phyloP scores from a whole-genome alignment of 1,140 invertebrate species.

The Macrostomum lignano region DNA sequence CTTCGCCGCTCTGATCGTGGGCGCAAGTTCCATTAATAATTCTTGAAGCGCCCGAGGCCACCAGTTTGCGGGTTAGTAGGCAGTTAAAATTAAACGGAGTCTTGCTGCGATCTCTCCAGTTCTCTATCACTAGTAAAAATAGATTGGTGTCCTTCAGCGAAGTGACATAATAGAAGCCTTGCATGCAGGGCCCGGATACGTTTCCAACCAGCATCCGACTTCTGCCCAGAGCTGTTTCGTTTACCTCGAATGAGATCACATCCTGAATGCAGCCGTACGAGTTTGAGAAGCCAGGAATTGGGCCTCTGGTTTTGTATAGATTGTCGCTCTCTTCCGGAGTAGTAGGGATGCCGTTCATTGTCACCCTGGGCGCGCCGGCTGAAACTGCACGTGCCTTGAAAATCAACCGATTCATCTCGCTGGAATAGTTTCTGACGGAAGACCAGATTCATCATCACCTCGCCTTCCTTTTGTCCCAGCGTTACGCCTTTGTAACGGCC shows the following conservation, averaged over 20 bases:
- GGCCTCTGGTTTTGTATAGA: conserved; percentile 26
- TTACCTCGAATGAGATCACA: conserved; percentile 11
- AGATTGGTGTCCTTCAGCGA: conserved; percentile 26
- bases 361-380: conserved; percentile 23
- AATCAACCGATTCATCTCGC: conserved; percentile 22
- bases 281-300: conserved; percentile 27
- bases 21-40: conserved; percentile 29
- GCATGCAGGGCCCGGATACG: conserved; percentile 29
- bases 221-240: conserved; percentile 9
- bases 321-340: conserved; percentile 28
- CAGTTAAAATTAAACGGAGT: conserved; percentile 27
- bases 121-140: conserved; percentile 28
- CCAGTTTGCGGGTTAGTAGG: conserved; percentile 26
- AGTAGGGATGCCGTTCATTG: conserved; percentile 24
- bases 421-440: conserved; percentile 25
- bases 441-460: conserved; percentile 29
- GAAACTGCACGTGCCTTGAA: conserved; percentile 25
- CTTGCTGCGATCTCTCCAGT: no score
- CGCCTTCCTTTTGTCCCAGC: conserved; percentile 25
- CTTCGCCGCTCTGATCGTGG: no score
- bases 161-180: conserved; percentile 29
- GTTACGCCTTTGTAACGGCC: conserved; percentile 24
- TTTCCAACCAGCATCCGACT: conserved; percentile 29
- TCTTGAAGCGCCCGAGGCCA: conserved; percentile 26
- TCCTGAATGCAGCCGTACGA: conserved; percentile 29